phyloP scores from a whole-genome alignment of 2,113 vertebrate species.

The Ochotona princeps region DNA sequence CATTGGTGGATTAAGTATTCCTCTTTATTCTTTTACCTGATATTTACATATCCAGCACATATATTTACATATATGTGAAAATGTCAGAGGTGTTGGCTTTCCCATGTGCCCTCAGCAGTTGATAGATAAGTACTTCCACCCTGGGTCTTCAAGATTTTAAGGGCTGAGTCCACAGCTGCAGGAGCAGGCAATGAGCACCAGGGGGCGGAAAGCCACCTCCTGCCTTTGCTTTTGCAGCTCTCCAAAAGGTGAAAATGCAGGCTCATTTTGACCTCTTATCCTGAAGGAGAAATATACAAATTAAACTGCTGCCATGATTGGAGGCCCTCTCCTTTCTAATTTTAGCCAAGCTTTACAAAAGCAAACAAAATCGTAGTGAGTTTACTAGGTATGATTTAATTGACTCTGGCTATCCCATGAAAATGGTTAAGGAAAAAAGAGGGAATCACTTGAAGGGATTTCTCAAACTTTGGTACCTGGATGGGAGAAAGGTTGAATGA shows the following conservation, averaged over 20 bases:
- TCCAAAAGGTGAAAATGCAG: background rate
- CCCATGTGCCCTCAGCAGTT: background rate
- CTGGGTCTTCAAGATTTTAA: background rate
- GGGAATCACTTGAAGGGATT: background rate
- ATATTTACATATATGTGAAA: background rate
- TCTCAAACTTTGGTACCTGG: slow-evolving; percentile 7
- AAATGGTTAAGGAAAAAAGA: rapidly evolving
- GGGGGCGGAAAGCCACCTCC: slow-evolving; percentile 56
- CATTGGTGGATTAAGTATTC: background rate
- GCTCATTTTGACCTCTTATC: background rate
- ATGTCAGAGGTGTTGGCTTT: background rate
- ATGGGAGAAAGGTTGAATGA: background rate
- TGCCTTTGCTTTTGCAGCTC: background rate
- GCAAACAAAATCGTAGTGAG: background rate
- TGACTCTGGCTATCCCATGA: background rate
- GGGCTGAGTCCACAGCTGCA: background rate
- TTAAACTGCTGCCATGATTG: rapidly evolving
- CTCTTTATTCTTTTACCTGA: background rate
- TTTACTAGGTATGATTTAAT: rapidly evolving
- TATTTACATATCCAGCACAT: background rate
- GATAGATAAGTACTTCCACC: background rate
- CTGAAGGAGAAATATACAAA: background rate
- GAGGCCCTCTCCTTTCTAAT: background rate
- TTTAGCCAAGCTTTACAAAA: background rate
- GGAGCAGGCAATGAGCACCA: slow-evolving; percentile 46